Base-by-base conservation (phyloP, 2,797 vertebrate species). In the Chloroceryle amazona region DNA sequence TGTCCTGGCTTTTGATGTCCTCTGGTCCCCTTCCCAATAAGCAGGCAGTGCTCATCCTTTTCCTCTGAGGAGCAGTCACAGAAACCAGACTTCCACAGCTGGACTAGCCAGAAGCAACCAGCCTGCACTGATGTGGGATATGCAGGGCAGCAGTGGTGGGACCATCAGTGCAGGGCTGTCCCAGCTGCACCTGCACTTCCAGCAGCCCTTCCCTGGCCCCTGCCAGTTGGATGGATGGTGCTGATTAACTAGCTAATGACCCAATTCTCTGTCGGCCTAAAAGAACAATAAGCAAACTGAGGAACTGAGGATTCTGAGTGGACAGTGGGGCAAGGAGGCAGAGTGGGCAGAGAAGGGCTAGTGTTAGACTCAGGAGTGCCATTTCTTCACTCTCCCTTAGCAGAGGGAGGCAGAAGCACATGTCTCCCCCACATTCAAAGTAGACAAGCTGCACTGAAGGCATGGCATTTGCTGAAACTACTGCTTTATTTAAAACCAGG, bases 151-250 rank as follows among this genome's bases (percentile, higher is more conserved):
- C 29, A 25, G 10, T 0, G 1, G 6, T 26, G n/a, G 61, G 22
- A 54, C 14, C 5, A 21, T 20, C 0, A 1, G 18, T n/a, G 51
- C 7, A 22, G 11, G 74, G 42, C 65, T 81, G 61, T 46, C 60
- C 63, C 1, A 6, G 16, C 20, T 42, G 11, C 20, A 49, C 46
- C 35, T 8, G 35, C 3, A 3, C 54, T 28, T 51, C 47, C n/a
- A 19, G 61, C 21, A 90, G 84, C 22, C 29, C 6, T n/a, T n/a
- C 18, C 46, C 11, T 1, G 4, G 46, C 16, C 35, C 25, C 35
- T 37, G 63, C n/a, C 37, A 19, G 21, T 12, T 0, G 0, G 49
- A 39, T 2, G 6, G 21, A 62, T 0, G 3, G 9, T 2, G 9
- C 19, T 47, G 35, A 54, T 17, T 52, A 89, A 57, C 29, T 33